phyloP scores from a whole-genome alignment of 2,797 vertebrate species.

The Onychomys arenicola region DNA sequence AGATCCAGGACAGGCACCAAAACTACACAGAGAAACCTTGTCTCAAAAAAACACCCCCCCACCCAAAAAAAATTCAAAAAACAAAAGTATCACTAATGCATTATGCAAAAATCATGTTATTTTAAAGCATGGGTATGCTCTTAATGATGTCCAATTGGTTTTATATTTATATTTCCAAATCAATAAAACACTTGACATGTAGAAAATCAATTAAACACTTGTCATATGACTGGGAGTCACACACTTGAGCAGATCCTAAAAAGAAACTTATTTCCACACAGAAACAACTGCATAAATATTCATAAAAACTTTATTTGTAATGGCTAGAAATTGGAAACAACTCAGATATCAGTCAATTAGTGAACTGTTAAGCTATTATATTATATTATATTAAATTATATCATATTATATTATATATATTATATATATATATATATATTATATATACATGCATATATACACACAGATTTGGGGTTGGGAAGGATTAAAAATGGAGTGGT shows the following conservation, averaged over 20 bases:
- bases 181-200: background rate
- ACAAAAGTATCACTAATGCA: background rate
- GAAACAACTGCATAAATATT: background rate
- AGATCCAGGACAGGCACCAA: too few species aligned
- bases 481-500: background rate
- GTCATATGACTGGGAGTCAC: background rate
- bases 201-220: conserved; percentile 3
- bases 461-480: background rate
- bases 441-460: background rate
- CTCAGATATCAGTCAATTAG: background rate
- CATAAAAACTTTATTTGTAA: background rate
- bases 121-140: background rate
- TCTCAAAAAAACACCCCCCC: too few species aligned
- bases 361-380: background rate
- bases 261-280: background rate
- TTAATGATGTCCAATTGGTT: conserved; percentile 18
- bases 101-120: background rate
- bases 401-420: background rate
- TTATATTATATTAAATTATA: background rate
- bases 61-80: background rate
- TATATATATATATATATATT: background rate
- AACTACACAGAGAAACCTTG: too few species aligned
- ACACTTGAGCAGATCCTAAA: background rate
- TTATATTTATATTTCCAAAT: background rate
- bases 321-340: background rate